Evolutionary conservation across 2,797 vertebrate species (phyloP), one percentile per base, ranked within the genome.

Genomic region (Lepilemur ruficaudatus): DNA sequence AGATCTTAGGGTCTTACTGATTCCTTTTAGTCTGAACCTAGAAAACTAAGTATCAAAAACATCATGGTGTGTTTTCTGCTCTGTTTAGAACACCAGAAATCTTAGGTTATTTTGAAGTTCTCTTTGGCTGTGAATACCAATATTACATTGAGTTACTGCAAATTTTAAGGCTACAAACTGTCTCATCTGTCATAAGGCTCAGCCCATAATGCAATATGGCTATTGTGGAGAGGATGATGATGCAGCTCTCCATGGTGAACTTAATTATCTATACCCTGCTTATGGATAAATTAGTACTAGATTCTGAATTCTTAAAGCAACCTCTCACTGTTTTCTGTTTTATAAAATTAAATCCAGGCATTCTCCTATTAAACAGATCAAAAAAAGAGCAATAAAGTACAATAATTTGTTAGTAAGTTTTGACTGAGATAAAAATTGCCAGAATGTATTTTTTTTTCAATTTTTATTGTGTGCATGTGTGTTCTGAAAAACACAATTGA

Each of bases 401-500:
- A 70, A 12, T 50, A 87, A 93, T 96, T 72, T 73, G 30, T 35
- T 94, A 72, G 43, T n/a, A 88, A 72, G 67, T 88, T 57, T 67
- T 95, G 63, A 75, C 52, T n/a, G 43, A 73, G 52, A 93, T 41
- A 91, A 83, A 87, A 87, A 78, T 5, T 89, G 38, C 67, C 35
- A 88, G 65, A 82, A 43, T 17, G 2, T 55, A 72, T 61, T 72
- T 94, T 38, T 59, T 91, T 38, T 70, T n/a, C 59, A 63, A 14
- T 46, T 75, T 38, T 25, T 35, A 87, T 75, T 92, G 41, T 80
- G 17, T 7, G 4, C 86, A 69, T 18, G 35, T 67, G 14, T 96
- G 48, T 85, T 72, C 73, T 61, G 32, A 88, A 97, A 96, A 28
- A 43, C 28, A 59, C 18, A 43, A 23, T 15, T 97, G 94, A 93